phyloP scores from a whole-genome alignment of 2,113 vertebrate species.

The Grammomys dolichurus region DNA sequence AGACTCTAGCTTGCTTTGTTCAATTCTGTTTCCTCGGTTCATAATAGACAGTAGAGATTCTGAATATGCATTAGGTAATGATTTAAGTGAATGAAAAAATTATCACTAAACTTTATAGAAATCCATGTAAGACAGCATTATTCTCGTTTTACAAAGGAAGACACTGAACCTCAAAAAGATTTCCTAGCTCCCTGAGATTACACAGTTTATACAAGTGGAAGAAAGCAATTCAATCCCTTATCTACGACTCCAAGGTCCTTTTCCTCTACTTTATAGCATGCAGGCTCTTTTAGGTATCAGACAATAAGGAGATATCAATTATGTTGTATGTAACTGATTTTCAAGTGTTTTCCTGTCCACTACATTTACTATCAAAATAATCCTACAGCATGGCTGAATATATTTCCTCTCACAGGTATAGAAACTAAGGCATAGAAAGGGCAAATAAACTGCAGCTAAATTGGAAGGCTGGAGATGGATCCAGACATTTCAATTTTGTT shows the following conservation, averaged over 20 bases:
- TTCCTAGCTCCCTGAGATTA: not conserved
- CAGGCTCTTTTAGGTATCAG: not conserved
- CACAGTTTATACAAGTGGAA: not conserved
- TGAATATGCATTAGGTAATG: not conserved
- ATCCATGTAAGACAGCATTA: not conserved
- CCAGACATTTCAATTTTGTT: not conserved
- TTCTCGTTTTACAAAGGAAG: constrained; percentile 23
- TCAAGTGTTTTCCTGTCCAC: not conserved
- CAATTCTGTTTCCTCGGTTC: not conserved
- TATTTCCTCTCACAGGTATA: not conserved
- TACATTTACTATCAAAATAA: not conserved
- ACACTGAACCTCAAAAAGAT: not conserved
- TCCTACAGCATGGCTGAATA: not conserved
- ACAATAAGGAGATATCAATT: not conserved
- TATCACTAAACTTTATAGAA: not conserved
- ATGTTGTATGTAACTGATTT: not conserved
- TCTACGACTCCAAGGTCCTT: no score
- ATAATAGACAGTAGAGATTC: not conserved
- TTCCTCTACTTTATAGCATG: not conserved
- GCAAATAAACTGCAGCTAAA: not conserved
- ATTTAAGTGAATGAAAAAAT: not conserved
- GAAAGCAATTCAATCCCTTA: not conserved
- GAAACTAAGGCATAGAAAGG: not conserved
- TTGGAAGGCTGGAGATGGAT: not conserved
- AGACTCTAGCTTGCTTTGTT: not conserved